Conservation (phyloP, 2,888 invertebrate species). For the Synanthedon andrenaeformis region DNA sequence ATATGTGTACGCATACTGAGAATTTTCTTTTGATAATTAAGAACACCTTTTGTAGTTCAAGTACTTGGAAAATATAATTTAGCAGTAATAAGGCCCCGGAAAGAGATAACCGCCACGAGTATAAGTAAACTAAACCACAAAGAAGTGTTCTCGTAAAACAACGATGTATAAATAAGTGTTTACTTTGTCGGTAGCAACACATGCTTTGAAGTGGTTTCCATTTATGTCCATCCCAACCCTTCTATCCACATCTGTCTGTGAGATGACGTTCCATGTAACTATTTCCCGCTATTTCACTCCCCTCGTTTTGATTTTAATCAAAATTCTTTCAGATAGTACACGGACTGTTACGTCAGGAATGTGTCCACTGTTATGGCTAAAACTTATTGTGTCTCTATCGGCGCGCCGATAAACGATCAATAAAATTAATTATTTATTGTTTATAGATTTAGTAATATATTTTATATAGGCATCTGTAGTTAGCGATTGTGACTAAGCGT, state of each 20-base stretch:
- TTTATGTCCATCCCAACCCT: slow-evolving; percentile 56
- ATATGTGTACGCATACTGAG: too few species aligned
- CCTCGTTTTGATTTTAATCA: slow-evolving; percentile 19
- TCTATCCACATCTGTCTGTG: slow-evolving; percentile 38
- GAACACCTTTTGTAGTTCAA: too few species aligned
- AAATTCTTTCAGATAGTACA: slow-evolving; percentile 8
- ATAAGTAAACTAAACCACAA: slow-evolving; percentile 32
- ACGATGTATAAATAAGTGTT: slow-evolving; percentile 51
- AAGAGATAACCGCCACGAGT: slow-evolving; percentile 6
- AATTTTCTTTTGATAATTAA: too few species aligned
- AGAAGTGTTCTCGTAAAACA: slow-evolving; percentile 43
- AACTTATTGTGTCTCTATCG: background rate
- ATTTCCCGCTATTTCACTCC: slow-evolving; percentile 8
- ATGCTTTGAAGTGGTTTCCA: slow-evolving; percentile 61
- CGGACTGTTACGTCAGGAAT: background rate
- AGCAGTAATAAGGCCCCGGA: background rate
- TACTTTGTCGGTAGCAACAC: slow-evolving; percentile 46
- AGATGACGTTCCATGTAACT: slow-evolving; percentile 28
- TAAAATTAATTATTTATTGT: too few species aligned
- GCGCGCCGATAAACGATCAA: too few species aligned
- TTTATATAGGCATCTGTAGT: too few species aligned
- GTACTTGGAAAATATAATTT: too few species aligned
- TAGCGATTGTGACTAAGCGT: too few species aligned
- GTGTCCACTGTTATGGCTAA: background rate
- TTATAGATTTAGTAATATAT: too few species aligned